A percentile compares a stretch with the other conserved stretches of the same genome.
Conservation (phyloP, 2,113 vertebrate species). For the Gambusia holbrooki region DNA sequence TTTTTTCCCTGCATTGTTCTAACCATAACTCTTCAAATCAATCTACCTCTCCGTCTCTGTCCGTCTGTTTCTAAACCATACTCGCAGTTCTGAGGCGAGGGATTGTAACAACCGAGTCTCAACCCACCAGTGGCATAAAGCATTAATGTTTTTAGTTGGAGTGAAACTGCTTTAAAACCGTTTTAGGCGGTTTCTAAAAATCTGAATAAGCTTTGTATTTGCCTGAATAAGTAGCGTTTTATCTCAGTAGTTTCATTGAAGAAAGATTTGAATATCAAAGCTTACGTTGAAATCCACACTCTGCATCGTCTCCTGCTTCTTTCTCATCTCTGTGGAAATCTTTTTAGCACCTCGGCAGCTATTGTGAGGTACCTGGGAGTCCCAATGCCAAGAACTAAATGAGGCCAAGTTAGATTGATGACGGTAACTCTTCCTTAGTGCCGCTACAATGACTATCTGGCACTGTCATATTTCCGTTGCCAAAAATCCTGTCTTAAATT, state of each 20-base stretch:
- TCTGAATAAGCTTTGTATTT: slow-evolving; percentile 89
- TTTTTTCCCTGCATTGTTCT: slow-evolving; percentile 48
- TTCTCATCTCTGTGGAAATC: slow-evolving; percentile 67
- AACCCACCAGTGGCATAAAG: slow-evolving; percentile 75
- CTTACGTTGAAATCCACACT: slow-evolving; percentile 54
- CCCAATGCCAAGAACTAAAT: slow-evolving; percentile 72
- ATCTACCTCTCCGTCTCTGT: slow-evolving; percentile 95
- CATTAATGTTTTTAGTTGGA: slow-evolving; percentile 72
- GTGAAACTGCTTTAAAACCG: slow-evolving; percentile 63
- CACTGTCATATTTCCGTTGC: slow-evolving; percentile 58
- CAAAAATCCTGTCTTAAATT: slow-evolving; percentile 67
- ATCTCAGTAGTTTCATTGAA: slow-evolving; percentile 59
- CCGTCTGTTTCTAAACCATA: slow-evolving; percentile 68
- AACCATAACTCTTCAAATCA: slow-evolving; percentile 83
- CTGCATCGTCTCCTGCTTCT: slow-evolving; percentile 54
- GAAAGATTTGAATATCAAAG: slow-evolving; percentile 55
- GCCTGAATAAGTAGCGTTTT: slow-evolving; percentile 80
- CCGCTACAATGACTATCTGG: slow-evolving; percentile 43
- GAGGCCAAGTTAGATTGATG: slow-evolving; percentile 64
- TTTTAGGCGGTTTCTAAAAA: slow-evolving; percentile 72
- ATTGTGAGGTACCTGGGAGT: slow-evolving; percentile 73
- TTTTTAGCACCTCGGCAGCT: slow-evolving; percentile 78
- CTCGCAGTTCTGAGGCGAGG: slow-evolving; percentile 84
- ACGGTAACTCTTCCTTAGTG: slow-evolving; percentile 63
- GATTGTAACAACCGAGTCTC: slow-evolving; percentile 73